Base-by-base conservation (phyloP, 2,113 vertebrate genomes). In the Serilophus lunatus region DNA sequence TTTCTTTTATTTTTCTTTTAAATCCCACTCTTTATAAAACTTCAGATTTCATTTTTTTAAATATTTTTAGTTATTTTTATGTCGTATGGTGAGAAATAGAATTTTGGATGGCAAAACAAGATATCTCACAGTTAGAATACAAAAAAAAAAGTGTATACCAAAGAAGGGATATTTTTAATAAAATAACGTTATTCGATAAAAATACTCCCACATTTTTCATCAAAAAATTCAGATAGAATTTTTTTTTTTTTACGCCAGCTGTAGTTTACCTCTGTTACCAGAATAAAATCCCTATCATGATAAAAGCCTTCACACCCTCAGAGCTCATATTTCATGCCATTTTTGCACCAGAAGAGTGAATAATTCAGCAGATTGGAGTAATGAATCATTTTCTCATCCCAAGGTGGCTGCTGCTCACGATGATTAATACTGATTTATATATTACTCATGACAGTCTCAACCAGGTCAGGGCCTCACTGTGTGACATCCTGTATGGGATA, bases 311-410 rank as follows among this genome's bases (percentile, higher is more conserved):
- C 87, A 91, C 64, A 93, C 88, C 82, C 79, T 95, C 90, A n/a
- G 64, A 78, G 59, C 93, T 96, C 95, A 93, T 96, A 94, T 96
- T 96, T 96, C 90, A 95, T 96, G 93, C 92, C 93, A 92, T 94
- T 97, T 97, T 96, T 96, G 82, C 92, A 96, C 96, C 93, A 96
- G 90, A 92, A 95, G 92, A 95, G 92, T 96, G 95, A 97, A 97
- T 97, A 97, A 97, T 97, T 96, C 93, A 97, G 86, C 93, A 96
- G 93, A 96, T 96, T 94, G 92, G 92, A 96, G 94, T 96, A 96
- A 97, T 97, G 93, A 96, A 96, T 96, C 96, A 96, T 90, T 96
- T 96, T 97, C 90, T 95, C 96, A 93, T 96, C 92, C 92, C 94
- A 94, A 94, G 90, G 94, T 96, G 88, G 96, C 93, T 94, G 95